Evolutionary conservation across 2,888 invertebrate genomes (phyloP), one percentile per base, ranked within the genome.

Genomic region (Tenthredo amoena): DNA sequence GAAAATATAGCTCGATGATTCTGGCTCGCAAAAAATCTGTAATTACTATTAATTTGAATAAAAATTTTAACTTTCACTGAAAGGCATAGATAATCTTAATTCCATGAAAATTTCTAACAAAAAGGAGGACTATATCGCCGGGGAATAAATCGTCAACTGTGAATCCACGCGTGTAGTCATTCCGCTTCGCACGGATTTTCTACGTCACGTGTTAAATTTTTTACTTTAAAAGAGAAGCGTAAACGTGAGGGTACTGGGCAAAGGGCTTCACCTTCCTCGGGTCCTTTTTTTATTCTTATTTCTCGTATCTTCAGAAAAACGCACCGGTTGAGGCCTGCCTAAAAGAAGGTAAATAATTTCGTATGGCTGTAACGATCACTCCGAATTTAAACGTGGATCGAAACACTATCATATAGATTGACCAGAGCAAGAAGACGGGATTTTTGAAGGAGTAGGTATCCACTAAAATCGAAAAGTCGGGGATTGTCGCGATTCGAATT

Each of bases 401-500:
- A 34, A 72, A 72, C 72, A 72, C 40, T 34, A 37, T 9, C 21
- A n/a, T 21, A 72, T n/a, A 71, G 6, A 18, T 74, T 21, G 21
- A 43, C 40, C 21, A 2, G 21, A 21, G 21, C 4, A 74, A 74
- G 1, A 26, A 26, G 18, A 9, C 43, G 40, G 6, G 47, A 43
- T 77, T 77, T 77, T 55, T 18, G 37, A 31, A 47, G 15, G 12
- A 12, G 31, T 21, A 26, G 26, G 26, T 26, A 47, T 5, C 47
- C 2, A 47, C 74, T 15, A 43, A 55, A 84, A 50, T 37, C 47
- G 47, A 68, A 84, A 55, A 65, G 68, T 3, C 74, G 84, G 43
- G 74, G 89, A 89, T 89, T 90, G 91, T 90, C 89, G 89, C 90
- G 88, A 88, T 89, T 88, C 79, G 88, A 89, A 90, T 91, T 91